Evolutionary conservation across 1,140 invertebrate species (phyloP).

Genomic region (Limonius californicus): DNA sequence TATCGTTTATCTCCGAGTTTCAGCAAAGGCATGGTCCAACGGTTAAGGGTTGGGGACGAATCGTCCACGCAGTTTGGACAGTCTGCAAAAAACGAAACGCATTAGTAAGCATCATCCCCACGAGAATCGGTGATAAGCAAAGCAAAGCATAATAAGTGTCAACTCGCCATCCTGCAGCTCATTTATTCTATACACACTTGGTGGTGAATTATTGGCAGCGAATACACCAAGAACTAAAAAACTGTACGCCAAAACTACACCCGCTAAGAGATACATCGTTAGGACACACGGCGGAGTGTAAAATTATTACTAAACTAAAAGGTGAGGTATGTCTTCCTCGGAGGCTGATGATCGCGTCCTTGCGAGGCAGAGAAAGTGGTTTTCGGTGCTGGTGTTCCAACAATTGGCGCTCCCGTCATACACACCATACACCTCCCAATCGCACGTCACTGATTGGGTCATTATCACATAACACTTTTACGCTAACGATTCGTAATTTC

Average conservation of each 20-base stretch:
- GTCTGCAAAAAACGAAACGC: constrained; percentile 51
- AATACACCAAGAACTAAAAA: background rate
- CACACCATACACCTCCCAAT: background rate
- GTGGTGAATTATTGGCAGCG: background rate
- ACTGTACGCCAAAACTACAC: background rate
- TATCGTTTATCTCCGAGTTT: constrained; percentile 83
- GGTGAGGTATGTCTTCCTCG: constrained; percentile 8
- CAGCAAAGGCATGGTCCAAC: constrained; percentile 84
- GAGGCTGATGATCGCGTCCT: constrained; percentile 9
- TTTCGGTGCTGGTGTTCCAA: background rate
- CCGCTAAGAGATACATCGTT: background rate
- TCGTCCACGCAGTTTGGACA: constrained; percentile 79
- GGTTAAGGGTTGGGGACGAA: constrained; percentile 58
- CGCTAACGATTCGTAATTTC: no score
- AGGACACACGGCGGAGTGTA: background rate
- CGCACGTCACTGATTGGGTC: background rate
- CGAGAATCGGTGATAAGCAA: background rate
- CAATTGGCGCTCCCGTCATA: constrained; percentile 5
- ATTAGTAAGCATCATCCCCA: no score
- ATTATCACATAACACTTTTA: background rate
- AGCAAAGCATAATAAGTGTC: background rate
- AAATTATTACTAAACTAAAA: background rate
- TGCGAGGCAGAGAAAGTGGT: background rate
- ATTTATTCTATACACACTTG: background rate
- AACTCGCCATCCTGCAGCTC: constrained; percentile 1